phyloP scores from a whole-genome alignment of 2,113 vertebrate species.

The Ceyx cyanopectus region DNA sequence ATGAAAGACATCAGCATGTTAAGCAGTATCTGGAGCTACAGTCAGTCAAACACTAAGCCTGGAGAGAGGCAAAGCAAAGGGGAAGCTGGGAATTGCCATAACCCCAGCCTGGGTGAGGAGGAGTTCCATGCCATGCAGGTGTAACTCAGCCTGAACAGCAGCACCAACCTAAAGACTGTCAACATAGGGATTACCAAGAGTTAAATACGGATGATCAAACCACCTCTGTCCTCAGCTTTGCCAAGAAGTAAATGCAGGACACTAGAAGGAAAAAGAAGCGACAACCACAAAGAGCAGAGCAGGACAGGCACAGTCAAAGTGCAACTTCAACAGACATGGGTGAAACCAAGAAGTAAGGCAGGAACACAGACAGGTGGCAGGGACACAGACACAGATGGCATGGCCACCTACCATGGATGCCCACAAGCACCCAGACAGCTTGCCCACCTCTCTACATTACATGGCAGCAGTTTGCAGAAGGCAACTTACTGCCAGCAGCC shows the following conservation, averaged over 20 bases:
- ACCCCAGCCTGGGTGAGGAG: background rate
- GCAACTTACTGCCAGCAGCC: background rate
- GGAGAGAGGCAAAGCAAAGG: background rate
- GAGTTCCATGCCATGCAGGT: background rate
- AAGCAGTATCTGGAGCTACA: background rate
- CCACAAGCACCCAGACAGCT: rapidly evolving
- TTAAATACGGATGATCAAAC: background rate
- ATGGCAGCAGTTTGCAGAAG: background rate
- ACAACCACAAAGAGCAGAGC: background rate
- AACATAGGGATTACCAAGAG: background rate
- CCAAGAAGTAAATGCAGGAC: background rate
- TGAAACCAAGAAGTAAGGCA: background rate
- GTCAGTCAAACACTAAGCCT: background rate
- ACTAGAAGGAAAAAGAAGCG: background rate
- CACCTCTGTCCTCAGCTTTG: background rate
- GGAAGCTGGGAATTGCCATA: background rate
- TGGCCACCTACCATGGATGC: rapidly evolving
- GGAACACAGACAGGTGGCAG: background rate
- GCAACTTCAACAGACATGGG: background rate
- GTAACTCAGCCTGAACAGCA: background rate
- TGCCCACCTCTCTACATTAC: rapidly evolving
- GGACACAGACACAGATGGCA: background rate
- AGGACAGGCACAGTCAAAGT: rapidly evolving
- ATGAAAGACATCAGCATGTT: rapidly evolving
- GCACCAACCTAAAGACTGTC: background rate